A percentile compares a stretch with the other conserved stretches of the same genome.
Conservation (phyloP, 2,113 vertebrate species). For the Vulpes lagopus region DNA sequence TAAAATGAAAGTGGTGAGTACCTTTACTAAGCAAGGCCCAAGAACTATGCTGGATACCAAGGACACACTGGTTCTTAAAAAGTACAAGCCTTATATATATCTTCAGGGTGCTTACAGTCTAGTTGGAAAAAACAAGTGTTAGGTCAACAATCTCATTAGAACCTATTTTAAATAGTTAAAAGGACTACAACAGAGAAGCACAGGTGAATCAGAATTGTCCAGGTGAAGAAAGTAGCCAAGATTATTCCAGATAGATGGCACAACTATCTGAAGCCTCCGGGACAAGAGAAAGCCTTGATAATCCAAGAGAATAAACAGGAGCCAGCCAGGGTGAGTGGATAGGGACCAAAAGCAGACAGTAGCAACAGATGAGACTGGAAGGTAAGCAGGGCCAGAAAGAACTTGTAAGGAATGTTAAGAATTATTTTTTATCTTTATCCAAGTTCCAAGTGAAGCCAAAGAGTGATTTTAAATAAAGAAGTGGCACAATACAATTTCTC, state of each 20-base stretch:
- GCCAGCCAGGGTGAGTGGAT: background rate
- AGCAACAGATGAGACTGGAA: background rate
- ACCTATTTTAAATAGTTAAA: background rate
- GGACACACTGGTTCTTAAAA: background rate
- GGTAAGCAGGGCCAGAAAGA: background rate
- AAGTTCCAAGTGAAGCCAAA: background rate
- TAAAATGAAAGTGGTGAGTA: background rate
- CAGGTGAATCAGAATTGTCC: background rate
- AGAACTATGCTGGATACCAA: background rate
- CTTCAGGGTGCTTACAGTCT: background rate
- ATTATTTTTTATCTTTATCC: constrained; percentile 13
- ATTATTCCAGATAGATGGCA: background rate
- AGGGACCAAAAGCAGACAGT: background rate
- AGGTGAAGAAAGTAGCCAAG: background rate
- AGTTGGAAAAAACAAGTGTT: background rate
- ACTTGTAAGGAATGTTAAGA: background rate
- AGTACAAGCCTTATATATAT: background rate
- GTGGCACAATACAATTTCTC: background rate
- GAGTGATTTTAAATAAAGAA: constrained; percentile 12
- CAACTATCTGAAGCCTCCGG: background rate
- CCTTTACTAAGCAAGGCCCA: background rate
- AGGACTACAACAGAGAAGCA: background rate
- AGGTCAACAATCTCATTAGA: background rate
- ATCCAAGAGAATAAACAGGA: background rate
- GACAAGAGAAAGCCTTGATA: background rate